phyloP scores from a whole-genome alignment of 2,797 vertebrate genomes.

The Cossypha heuglini region DNA sequence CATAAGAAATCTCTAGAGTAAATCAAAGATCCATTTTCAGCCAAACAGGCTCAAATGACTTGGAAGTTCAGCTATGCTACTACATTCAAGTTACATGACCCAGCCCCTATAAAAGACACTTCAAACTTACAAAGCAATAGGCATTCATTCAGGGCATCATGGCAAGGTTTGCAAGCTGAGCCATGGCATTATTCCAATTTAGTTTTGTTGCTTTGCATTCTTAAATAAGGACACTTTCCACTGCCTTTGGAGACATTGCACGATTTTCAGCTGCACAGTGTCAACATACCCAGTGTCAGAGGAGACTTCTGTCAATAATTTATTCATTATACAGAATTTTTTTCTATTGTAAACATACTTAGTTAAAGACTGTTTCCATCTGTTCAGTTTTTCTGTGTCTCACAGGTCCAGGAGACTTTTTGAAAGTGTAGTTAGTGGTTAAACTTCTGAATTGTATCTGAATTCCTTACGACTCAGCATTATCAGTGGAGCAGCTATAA shows the following conservation, averaged over 20 bases:
- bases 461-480: not conserved
- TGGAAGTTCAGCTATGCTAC: not conserved
- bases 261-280: rapidly evolving
- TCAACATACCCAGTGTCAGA: not conserved
- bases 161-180: not conserved
- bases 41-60: not conserved
- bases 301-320: not conserved
- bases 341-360: not conserved
- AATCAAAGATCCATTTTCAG: not conserved
- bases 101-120: not conserved
- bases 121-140: not conserved
- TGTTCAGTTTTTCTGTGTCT: not conserved
- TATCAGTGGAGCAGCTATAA: not conserved
- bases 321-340: not conserved
- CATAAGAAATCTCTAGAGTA: not conserved
- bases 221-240: not conserved
- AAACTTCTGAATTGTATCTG: not conserved
- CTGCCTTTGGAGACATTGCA: not conserved
- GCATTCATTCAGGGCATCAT: not conserved
- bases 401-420: not conserved
- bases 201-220: not conserved
- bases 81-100: not conserved
- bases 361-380: not conserved
- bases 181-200: not conserved
- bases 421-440: not conserved